These are phyloP conservation scores for Dinothrombium tinctorium DNA, from an alignment of 1,140 invertebrate genomes.

Conservation along the genomic window DNA sequence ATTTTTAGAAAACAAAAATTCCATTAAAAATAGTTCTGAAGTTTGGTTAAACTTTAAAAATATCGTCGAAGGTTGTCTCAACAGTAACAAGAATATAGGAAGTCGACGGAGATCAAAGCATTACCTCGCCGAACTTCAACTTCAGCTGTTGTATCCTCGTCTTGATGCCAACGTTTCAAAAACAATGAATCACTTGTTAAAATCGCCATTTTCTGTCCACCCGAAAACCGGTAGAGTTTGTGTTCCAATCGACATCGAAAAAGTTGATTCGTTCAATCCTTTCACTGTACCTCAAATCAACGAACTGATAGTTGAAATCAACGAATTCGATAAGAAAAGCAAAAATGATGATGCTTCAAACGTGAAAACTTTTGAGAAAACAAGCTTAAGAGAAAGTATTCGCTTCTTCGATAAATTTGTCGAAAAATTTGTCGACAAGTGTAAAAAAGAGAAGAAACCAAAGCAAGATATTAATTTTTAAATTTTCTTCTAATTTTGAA, in stretches of 20 bases:
- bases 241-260: constrained; percentile 49
- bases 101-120: not conserved
- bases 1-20: not conserved
- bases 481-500: too few relatives aligned
- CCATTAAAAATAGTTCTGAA: not conserved
- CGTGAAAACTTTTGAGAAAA: not conserved
- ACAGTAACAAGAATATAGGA: not conserved
- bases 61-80: not conserved
- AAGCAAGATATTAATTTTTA: too few relatives aligned
- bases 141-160: constrained; percentile 69
- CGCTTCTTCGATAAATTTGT: not conserved
- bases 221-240: constrained; percentile 89
- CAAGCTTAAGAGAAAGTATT: not conserved
- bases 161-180: constrained; percentile 89
- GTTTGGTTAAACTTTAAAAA: not conserved
- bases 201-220: constrained; percentile 93
- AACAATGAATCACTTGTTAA: constrained; percentile 87
- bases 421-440: not conserved
- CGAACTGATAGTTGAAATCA: not conserved
- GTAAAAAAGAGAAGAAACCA: not conserved
- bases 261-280: constrained; percentile 47
- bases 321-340: not conserved
- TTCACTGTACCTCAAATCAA: constrained; percentile 35
- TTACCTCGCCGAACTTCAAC: constrained; percentile 49
- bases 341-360: not conserved